Evolutionary conservation across 2,888 invertebrate species (phyloP), one percentile per base, ranked within the genome.

Genomic region (Rhogogaster chlorosoma): DNA sequence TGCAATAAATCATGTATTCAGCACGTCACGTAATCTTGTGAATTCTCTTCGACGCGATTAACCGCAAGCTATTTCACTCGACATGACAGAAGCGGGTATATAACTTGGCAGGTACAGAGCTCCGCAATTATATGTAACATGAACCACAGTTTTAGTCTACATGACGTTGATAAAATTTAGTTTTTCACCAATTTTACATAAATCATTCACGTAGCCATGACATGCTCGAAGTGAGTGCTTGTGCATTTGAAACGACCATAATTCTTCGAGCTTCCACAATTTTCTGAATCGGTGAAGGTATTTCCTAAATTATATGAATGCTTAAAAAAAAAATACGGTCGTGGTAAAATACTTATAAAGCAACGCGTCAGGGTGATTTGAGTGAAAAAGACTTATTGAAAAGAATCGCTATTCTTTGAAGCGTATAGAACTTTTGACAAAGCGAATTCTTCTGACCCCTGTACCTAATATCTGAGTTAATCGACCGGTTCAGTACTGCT

Each of bases 401-500:
- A 32, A 67, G 26, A 67, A 29, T 18, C 5, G 67, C 32, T 18
- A 61, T 67, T 67, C 15, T 29, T 15, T 7, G 67, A 32, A 32
- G 32, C 67, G 67, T 32, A 22, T 22, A 32, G 26, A 32, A 67
- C 15, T 67, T 67, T 67, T 32, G 29, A 32, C 67, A 32, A 32
- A 67, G 32, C 67, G 32, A 67, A 32, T 67, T 67, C 32, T 67
- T 67, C 18, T 32, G 67, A 32, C 67, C 67, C 26, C 71, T 42
- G 10, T 73, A 73, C 12, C 36, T 42, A 38, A 42, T 38, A 22
- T 26, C 42, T 10, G 71, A 73, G 22, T 38, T 42, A 38, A 73
- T 73, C 71, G 38, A 73, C 42, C 42, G 18, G 71, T 73, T 73
- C 36, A 38, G 22, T 73, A 42, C 71, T 4, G 22, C 29, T 73